Conservation (phyloP, 2,797 vertebrate species). For the Cynodonichthys magdalenae region DNA sequence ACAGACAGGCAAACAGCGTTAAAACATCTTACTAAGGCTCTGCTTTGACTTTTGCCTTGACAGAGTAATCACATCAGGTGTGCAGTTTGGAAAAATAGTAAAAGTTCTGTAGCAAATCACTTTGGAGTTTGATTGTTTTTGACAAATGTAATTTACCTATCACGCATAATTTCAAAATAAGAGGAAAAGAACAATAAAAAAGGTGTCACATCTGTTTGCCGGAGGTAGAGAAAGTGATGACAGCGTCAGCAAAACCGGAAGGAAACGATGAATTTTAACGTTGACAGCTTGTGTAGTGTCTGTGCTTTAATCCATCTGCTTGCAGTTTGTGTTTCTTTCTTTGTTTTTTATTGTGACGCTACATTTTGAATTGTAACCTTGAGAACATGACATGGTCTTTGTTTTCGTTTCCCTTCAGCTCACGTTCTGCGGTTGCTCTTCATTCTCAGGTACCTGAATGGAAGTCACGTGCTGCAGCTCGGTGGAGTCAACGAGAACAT, state of each 20-base stretch:
- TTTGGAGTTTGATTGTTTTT: conserved; percentile 23
- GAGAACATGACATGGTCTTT: neutral
- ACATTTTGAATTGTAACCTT: conserved; percentile 37
- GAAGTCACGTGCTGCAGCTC: conserved; percentile 83
- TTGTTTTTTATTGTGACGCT: conserved; percentile 14
- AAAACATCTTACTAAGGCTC: neutral
- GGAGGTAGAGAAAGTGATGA: conserved; percentile 29
- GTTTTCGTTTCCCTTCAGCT: conserved; percentile 13
- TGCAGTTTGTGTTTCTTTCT: conserved; percentile 12
- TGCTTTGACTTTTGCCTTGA: neutral
- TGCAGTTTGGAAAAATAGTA: conserved; percentile 10
- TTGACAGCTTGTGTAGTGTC: conserved; percentile 18
- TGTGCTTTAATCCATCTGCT: conserved; percentile 10
- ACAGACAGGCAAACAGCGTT: neutral
- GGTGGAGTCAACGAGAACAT: conserved; percentile 83
- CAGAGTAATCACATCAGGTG: conserved; percentile 6
- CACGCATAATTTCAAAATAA: conserved; percentile 32
- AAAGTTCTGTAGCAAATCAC: conserved; percentile 11
- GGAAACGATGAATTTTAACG: conserved; percentile 41
- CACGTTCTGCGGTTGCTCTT: conserved; percentile 18
- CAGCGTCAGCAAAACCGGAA: conserved; percentile 27
- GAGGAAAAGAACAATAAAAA: conserved; percentile 25
- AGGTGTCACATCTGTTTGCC: conserved; percentile 49
- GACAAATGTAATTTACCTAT: conserved; percentile 24
- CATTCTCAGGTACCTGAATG: conserved; percentile 79